These are phyloP conservation scores for Actinemys pallida DNA, from an alignment of 2,113 vertebrate genomes.

Conservation along the genomic window DNA sequence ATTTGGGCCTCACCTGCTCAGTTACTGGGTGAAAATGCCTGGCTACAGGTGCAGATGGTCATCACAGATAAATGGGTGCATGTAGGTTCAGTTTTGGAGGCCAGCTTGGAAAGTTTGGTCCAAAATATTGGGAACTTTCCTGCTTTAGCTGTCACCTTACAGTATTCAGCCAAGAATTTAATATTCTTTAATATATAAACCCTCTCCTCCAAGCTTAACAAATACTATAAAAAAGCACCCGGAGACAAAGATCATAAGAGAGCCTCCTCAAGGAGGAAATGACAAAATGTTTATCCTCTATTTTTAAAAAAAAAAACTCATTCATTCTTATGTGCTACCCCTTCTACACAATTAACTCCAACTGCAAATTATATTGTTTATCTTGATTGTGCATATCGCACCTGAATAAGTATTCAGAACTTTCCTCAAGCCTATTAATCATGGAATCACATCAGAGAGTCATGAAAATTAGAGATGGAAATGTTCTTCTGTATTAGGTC, in stretches of 20 bases:
- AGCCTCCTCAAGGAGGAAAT: neutral
- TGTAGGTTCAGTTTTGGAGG: neutral
- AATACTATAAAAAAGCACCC: neutral
- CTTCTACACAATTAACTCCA: neutral
- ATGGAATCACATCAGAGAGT: neutral
- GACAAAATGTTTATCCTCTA: neutral
- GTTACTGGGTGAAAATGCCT: neutral
- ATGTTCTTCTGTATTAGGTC: constrained; percentile 21
- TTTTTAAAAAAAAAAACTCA: neutral
- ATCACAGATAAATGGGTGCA: neutral
- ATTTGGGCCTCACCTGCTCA: neutral
- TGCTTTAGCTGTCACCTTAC: neutral
- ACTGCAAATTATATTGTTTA: neutral
- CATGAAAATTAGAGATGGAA: constrained; percentile 12
- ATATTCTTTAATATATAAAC: neutral
- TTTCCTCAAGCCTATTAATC: neutral
- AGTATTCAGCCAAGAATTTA: neutral
- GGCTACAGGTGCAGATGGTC: neutral
- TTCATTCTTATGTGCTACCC: neutral
- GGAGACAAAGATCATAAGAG: neutral
- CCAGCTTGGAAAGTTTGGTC: constrained; percentile 1
- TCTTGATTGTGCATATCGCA: neutral
- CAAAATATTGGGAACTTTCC: neutral
- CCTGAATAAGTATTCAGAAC: neutral
- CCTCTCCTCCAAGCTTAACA: neutral